These are phyloP conservation scores for Drosophila santomea DNA, from an alignment of 1,140 invertebrate species.

Conservation along the genomic window DNA sequence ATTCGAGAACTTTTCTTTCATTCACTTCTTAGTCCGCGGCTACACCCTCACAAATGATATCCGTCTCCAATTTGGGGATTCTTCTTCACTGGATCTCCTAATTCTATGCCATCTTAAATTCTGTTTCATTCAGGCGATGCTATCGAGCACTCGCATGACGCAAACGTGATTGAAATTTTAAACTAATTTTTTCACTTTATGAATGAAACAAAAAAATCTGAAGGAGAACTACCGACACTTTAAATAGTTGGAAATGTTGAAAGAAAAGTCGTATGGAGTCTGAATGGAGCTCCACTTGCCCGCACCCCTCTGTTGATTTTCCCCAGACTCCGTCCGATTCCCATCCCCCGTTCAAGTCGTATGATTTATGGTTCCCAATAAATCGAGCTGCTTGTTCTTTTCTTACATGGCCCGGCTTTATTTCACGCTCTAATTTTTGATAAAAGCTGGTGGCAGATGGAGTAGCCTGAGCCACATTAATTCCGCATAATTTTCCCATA, in stretches of 20 bases:
- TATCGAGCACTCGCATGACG: slow-evolving; percentile 35
- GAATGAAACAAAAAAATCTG: slow-evolving; percentile 56
- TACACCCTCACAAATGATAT: slow-evolving; percentile 60
- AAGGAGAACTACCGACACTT: slow-evolving; percentile 16
- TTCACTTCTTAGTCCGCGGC: slow-evolving; percentile 48
- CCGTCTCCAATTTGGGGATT: slow-evolving; percentile 11
- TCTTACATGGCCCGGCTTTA: slow-evolving; percentile 47
- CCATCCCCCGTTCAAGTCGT: slow-evolving; percentile 22
- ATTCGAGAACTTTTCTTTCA: slow-evolving; percentile 68
- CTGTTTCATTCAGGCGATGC: slow-evolving; percentile 64
- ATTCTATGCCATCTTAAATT: slow-evolving; percentile 67
- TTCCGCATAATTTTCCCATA: slow-evolving; percentile 77
- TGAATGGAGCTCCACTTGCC: slow-evolving; percentile 10
- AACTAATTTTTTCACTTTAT: slow-evolving; percentile 54
- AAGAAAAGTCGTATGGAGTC: slow-evolving; percentile 4
- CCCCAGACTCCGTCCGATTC: neutral
- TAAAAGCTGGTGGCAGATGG: slow-evolving; percentile 75
- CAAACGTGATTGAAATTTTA: slow-evolving; percentile 67
- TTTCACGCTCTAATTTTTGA: slow-evolving; percentile 80
- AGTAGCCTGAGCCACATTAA: slow-evolving; percentile 54
- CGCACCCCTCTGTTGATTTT: slow-evolving; percentile 4
- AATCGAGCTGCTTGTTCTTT: slow-evolving; percentile 47
- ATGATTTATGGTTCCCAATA: slow-evolving; percentile 76
- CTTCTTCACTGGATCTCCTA: slow-evolving; percentile 20
- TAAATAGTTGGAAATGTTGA: slow-evolving; percentile 16